Percentiles rank a stretch among this genome's conserved stretches.
Evolutionary conservation across 1,140 invertebrate species (phyloP).

Genomic region (Phymorhynchus buccinoides): DNA sequence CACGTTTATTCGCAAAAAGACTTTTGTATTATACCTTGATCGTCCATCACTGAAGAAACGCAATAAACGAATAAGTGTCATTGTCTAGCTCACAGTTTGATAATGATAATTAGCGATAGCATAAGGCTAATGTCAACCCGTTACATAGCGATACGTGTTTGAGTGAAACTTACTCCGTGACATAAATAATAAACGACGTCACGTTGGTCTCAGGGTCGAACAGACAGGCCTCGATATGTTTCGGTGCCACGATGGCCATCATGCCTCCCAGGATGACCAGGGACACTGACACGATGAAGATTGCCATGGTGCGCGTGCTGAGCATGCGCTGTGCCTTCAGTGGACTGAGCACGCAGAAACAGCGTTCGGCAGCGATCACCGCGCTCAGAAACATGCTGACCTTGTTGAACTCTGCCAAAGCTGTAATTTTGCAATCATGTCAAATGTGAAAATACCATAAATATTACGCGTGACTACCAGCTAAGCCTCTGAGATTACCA

Average conservation of each 20-base stretch:
- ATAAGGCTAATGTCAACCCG: too few relatives aligned
- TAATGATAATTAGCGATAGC: too few relatives aligned
- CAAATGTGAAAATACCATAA: too few relatives aligned
- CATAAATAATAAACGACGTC: constrained; percentile 6
- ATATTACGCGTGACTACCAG: too few relatives aligned
- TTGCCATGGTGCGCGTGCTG: background rate
- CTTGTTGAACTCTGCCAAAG: constrained; percentile 24
- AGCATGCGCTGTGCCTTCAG: constrained; percentile 20
- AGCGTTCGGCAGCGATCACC: constrained; percentile 17
- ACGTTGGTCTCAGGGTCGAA: constrained; percentile 23
- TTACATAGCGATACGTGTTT: too few relatives aligned
- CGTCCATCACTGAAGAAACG: too few relatives aligned
- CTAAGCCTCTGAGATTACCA: too few relatives aligned
- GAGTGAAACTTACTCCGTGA: constrained; percentile 20
- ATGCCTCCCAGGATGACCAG: constrained; percentile 7
- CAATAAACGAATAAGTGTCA: too few relatives aligned
- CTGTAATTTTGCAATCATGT: too few relatives aligned
- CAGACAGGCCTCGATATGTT: background rate
- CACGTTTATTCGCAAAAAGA: too few relatives aligned
- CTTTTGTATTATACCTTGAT: too few relatives aligned
- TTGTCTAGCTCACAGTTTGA: too few relatives aligned
- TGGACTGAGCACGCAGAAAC: constrained; percentile 38
- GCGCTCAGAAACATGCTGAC: constrained; percentile 30
- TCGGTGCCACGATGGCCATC: constrained; percentile 15
- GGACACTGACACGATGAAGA: background rate